phyloP scores from a whole-genome alignment of 2,113 vertebrate species.

The Cyrtonyx montezumae region DNA sequence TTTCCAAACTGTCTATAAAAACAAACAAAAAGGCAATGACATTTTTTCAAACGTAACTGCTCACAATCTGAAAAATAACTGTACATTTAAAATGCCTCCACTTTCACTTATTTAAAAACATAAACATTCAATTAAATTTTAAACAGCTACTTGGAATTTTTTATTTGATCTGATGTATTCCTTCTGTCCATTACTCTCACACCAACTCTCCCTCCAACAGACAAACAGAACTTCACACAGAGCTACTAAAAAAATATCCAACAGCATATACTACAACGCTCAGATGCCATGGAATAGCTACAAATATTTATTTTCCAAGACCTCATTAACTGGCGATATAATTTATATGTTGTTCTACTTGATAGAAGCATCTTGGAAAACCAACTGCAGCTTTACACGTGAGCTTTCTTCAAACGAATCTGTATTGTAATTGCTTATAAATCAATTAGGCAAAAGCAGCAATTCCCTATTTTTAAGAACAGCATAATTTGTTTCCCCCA shows the following conservation, averaged over 20 bases:
- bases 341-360: slow-evolving; percentile 50
- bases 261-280: slow-evolving; percentile 1
- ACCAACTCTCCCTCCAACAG: not conserved
- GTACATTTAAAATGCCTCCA: not conserved
- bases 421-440: slow-evolving; percentile 74
- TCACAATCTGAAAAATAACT: not conserved
- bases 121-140: not conserved
- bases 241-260: not conserved
- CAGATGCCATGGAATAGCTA: slow-evolving; percentile 58
- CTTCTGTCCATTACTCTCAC: not conserved
- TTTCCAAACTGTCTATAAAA: not conserved
- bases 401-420: slow-evolving; percentile 73
- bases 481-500: slow-evolving; percentile 74
- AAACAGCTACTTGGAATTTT: not conserved
- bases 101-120: not conserved
- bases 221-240: not conserved
- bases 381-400: slow-evolving; percentile 57
- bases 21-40: not conserved
- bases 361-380: slow-evolving; percentile 47
- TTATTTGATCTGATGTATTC: not conserved
- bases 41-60: not conserved
- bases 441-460: slow-evolving; percentile 75
- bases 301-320: slow-evolving; percentile 62
- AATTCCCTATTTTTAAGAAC: slow-evolving; percentile 76
- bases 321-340: not conserved